These are phyloP conservation scores for Onychomys leucogaster DNA, from an alignment of 2,797 vertebrate species.

Conservation along the genomic window DNA sequence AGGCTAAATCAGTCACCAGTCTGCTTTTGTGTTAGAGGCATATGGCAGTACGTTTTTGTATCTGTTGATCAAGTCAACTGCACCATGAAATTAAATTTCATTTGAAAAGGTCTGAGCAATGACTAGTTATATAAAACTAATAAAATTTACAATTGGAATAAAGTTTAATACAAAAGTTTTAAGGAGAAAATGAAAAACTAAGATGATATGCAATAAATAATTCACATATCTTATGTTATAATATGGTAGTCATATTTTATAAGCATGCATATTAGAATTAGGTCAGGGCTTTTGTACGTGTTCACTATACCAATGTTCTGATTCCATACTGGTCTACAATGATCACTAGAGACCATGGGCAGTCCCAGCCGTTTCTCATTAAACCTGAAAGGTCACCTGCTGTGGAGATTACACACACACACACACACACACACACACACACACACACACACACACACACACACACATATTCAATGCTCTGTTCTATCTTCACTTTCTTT, in stretches of 20 bases:
- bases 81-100: conserved; percentile 54
- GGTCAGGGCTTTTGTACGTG: not conserved
- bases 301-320: not conserved
- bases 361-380: not conserved
- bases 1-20: rapidly evolving
- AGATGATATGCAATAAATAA: conserved; percentile 53
- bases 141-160: conserved; percentile 22
- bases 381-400: not conserved
- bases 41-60: not conserved
- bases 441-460: no score
- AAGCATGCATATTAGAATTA: not conserved
- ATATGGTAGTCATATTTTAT: not conserved
- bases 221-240: not conserved
- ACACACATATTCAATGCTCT: not conserved
- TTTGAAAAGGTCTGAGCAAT: conserved; percentile 36
- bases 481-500: not conserved
- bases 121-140: not conserved
- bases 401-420: no score
- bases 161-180: not conserved
- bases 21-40: not conserved
- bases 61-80: not conserved
- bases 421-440: no score
- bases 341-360: not conserved
- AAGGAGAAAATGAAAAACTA: not conserved
- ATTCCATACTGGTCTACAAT: not conserved